Evolutionary conservation across 2,888 invertebrate genomes (phyloP).

Genomic region (Pseudococcus viburni): DNA sequence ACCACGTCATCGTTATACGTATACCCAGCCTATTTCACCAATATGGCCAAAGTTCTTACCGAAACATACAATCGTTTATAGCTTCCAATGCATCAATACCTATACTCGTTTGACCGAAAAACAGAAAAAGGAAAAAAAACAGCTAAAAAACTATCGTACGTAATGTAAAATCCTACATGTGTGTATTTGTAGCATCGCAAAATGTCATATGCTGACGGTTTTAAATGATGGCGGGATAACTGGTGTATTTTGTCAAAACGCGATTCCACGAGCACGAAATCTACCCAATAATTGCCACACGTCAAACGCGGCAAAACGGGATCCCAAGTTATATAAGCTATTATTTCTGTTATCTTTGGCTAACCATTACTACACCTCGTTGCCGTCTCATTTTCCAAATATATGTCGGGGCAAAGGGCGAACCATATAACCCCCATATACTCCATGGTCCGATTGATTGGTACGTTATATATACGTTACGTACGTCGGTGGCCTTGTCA

Average conservation of each 20-base stretch:
- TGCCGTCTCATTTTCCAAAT: conserved; percentile 45
- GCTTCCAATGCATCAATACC: conserved; percentile 59
- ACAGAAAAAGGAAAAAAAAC: not conserved
- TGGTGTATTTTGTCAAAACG: conserved; percentile 64
- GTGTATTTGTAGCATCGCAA: conserved; percentile 1
- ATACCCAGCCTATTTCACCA: not conserved
- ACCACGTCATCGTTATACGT: conserved; percentile 24
- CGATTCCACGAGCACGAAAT: conserved; percentile 59
- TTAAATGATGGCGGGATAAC: conserved; percentile 63
- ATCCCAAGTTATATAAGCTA: conserved; percentile 55
- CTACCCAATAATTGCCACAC: conserved; percentile 62
- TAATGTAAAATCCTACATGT: conserved; percentile 58
- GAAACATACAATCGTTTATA: not conserved
- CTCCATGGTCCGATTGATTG: conserved; percentile 38
- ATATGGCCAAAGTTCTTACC: too few species aligned
- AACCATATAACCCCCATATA: conserved; percentile 5
- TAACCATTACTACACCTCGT: conserved; percentile 57
- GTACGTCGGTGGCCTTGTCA: conserved; percentile 58
- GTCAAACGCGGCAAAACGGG: conserved; percentile 58
- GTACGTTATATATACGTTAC: not conserved
- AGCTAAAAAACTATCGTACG: conserved; percentile 20
- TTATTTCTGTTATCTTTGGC: conserved; percentile 63
- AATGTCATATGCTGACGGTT: conserved; percentile 63
- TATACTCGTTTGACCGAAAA: not conserved
- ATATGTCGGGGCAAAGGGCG: conserved; percentile 41